phyloP scores from a whole-genome alignment of 2,888 invertebrate species.

The Antheraea assamensis region DNA sequence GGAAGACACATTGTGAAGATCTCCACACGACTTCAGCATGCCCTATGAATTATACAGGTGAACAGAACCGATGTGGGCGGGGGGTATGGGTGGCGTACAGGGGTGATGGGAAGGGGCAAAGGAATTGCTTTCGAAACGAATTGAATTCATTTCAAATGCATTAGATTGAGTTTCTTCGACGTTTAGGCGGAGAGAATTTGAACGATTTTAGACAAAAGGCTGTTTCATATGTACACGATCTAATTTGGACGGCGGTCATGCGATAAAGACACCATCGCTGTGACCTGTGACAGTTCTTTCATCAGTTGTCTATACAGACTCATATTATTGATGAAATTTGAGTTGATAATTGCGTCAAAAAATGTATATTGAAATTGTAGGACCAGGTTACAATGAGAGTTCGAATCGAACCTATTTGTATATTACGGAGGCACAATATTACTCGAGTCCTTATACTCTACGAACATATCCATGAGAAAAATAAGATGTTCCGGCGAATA shows the following conservation, averaged over 20 bases:
- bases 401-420: not conserved
- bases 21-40: not conserved
- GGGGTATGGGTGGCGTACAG: not conserved
- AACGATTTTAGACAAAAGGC: not conserved
- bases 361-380: not conserved
- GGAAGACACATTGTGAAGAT: not conserved
- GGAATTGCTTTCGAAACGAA: not conserved
- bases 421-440: not conserved
- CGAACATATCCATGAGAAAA: not conserved
- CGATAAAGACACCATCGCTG: not conserved
- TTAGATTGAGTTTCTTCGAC: not conserved
- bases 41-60: not conserved
- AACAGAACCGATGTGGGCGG: not conserved
- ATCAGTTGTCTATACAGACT: no score
- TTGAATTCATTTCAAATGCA: conserved; percentile 8
- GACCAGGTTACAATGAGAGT: not conserved
- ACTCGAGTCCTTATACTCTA: not conserved
- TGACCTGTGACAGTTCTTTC: not conserved
- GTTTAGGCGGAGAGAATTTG: not conserved
- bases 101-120: not conserved
- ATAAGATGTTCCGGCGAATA: not conserved
- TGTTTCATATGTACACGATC: not conserved
- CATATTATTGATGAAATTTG: no score
- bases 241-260: not conserved
- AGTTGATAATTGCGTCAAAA: not conserved